A percentile compares a stretch with the other conserved stretches of the same genome.
Conservation (phyloP, 2,113 vertebrate species). For the Microcebus tavaratra region DNA sequence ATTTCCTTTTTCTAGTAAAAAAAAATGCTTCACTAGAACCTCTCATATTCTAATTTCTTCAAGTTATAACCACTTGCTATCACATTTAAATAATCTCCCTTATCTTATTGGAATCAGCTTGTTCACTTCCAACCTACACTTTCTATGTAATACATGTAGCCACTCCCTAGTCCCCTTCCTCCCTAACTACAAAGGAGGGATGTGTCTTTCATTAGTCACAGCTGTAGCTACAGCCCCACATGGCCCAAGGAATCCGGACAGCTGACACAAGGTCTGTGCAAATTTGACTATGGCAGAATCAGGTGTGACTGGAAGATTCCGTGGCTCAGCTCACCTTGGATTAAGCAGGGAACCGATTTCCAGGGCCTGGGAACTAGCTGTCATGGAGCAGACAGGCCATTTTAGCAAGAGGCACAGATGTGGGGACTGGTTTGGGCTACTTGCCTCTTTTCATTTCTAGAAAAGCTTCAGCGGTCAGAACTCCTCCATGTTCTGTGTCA, state of each 20-base stretch:
- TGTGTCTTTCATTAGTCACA: conserved; percentile 50
- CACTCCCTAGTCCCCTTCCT: not conserved
- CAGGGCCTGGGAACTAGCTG: conserved; percentile 31
- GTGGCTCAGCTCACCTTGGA: conserved; percentile 37
- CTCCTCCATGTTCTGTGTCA: not conserved
- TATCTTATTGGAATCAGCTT: conserved; percentile 55
- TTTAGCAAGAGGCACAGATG: not conserved
- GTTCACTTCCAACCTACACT: conserved; percentile 51
- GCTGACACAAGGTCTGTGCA: conserved; percentile 7
- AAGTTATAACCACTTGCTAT: conserved; percentile 57
- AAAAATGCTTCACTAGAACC: conserved; percentile 32
- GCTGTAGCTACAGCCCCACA: not conserved
- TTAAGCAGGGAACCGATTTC: conserved; percentile 42
- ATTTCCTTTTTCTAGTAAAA: conserved; percentile 58
- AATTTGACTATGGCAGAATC: not conserved
- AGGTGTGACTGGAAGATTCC: conserved; percentile 9
- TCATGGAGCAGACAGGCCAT: not conserved
- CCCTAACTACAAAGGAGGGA: conserved; percentile 47
- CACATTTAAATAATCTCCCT: conserved; percentile 54
- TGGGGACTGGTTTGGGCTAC: not conserved
- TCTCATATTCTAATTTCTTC: conserved; percentile 65
- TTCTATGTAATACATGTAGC: conserved; percentile 45
- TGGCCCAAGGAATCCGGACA: conserved; percentile 4
- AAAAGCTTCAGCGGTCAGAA: not conserved
- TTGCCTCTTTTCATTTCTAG: conserved; percentile 34